These are phyloP conservation scores for Atethmia centrago DNA, from an alignment of 2,888 invertebrate species.

Conservation along the genomic window DNA sequence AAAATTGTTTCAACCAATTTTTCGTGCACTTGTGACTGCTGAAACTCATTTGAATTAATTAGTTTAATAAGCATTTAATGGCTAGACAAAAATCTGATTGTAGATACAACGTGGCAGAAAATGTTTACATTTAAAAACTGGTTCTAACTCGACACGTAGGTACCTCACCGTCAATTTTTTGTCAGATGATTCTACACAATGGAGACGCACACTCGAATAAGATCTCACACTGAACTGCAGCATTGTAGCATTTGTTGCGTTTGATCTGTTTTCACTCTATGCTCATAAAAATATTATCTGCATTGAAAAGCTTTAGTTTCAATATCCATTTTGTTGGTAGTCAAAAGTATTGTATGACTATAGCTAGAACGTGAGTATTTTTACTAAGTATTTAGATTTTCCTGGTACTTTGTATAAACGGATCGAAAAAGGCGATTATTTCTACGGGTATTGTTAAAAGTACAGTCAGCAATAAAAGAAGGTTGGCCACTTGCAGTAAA, in stretches of 20 bases:
- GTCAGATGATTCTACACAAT: constrained; percentile 1
- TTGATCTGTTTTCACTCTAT: constrained; percentile 61
- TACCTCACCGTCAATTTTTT: not conserved
- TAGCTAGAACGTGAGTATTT: not conserved
- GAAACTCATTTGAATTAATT: not conserved
- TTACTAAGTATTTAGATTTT: not conserved
- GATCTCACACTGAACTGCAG: constrained; percentile 48
- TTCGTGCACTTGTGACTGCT: not conserved
- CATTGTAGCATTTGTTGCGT: constrained; percentile 45
- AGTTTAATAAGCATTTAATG: too few species aligned
- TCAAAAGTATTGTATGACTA: not conserved
- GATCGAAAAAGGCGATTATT: not conserved
- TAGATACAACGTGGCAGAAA: not conserved
- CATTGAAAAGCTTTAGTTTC: constrained; percentile 44
- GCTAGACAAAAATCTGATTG: not conserved
- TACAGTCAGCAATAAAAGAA: not conserved
- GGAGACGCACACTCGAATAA: constrained; percentile 40
- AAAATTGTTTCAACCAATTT: not conserved
- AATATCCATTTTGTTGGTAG: not conserved
- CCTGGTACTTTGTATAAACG: not conserved
- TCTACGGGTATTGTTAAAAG: not conserved
- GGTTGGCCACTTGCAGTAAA: too few species aligned
- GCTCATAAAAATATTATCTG: constrained; percentile 50
- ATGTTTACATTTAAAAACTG: not conserved
- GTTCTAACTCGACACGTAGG: not conserved